A percentile compares a stretch with the other conserved stretches of the same genome.
Evolutionary conservation across 2,888 invertebrate species (phyloP).

Genomic region (Lepas anatifera): DNA sequence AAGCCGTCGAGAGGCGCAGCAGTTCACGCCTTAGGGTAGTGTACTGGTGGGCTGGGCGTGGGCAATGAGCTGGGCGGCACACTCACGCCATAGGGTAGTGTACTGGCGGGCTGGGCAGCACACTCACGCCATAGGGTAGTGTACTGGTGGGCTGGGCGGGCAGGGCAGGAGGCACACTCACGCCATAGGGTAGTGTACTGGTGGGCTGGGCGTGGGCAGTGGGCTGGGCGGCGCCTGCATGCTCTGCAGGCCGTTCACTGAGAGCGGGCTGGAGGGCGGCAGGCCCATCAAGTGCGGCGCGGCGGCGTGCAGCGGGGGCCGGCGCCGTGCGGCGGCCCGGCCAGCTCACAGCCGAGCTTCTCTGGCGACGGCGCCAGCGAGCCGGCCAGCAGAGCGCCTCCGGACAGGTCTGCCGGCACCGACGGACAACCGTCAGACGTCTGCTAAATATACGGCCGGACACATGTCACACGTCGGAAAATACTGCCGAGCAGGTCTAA

Average conservation of each 20-base stretch:
- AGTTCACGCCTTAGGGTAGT: constrained; percentile 27
- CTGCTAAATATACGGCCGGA: too few species aligned
- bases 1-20: too few species aligned
- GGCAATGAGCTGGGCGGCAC: constrained; percentile 37
- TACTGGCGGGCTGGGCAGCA: too few species aligned
- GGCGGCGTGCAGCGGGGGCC: not conserved
- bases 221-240: constrained; percentile 73
- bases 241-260: constrained; percentile 37
- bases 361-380: constrained; percentile 39
- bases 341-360: constrained; percentile 32
- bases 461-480: too few species aligned
- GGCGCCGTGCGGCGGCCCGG: not conserved
- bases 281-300: constrained; percentile 51
- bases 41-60: constrained; percentile 38
- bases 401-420: constrained; percentile 21
- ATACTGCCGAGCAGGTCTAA: too few species aligned
- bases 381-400: constrained; percentile 30
- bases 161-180: constrained; percentile 16
- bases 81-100: too few species aligned
- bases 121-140: too few species aligned
- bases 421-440: not conserved
- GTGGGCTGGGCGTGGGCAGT: constrained; percentile 39
- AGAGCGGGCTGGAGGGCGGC: constrained; percentile 37
- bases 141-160: not conserved
- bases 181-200: constrained; percentile 30